Conservation (phyloP, 2,797 vertebrate genomes). For the Anolis apletophallus region DNA sequence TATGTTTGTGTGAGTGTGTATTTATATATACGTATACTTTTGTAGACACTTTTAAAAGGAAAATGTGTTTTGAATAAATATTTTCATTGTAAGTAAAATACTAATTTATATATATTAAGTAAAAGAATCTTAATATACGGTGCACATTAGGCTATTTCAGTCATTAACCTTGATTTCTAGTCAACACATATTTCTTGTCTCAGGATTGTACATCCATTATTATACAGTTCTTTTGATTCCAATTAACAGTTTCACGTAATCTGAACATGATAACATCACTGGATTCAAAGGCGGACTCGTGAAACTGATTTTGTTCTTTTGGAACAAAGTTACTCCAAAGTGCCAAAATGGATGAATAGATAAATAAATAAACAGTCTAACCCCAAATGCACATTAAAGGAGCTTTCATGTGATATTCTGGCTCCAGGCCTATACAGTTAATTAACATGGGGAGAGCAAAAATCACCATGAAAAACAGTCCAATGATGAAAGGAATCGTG, state of each 20-base stretch:
- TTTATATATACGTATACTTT: no score
- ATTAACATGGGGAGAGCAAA: neutral
- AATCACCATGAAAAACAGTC: constrained; percentile 11
- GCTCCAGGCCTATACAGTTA: neutral
- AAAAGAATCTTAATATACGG: neutral
- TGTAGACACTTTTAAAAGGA: neutral
- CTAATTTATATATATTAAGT: no score
- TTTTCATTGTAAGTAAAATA: neutral
- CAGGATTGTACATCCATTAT: neutral
- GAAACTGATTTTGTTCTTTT: neutral
- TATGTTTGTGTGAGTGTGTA: no score
- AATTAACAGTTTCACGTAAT: neutral
- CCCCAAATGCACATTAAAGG: neutral
- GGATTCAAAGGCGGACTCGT: constrained; percentile 10
- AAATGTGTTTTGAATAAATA: neutral
- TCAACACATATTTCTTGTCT: neutral
- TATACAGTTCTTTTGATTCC: neutral
- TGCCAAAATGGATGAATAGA: neutral
- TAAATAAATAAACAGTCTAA: neutral
- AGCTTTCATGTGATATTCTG: neutral
- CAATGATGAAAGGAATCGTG: neutral
- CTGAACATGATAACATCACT: neutral
- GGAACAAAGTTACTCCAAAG: constrained; percentile 33
- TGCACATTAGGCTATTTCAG: neutral
- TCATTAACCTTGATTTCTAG: neutral